phyloP scores from a whole-genome alignment of 2,888 invertebrate species.

The Meta bourneti region DNA sequence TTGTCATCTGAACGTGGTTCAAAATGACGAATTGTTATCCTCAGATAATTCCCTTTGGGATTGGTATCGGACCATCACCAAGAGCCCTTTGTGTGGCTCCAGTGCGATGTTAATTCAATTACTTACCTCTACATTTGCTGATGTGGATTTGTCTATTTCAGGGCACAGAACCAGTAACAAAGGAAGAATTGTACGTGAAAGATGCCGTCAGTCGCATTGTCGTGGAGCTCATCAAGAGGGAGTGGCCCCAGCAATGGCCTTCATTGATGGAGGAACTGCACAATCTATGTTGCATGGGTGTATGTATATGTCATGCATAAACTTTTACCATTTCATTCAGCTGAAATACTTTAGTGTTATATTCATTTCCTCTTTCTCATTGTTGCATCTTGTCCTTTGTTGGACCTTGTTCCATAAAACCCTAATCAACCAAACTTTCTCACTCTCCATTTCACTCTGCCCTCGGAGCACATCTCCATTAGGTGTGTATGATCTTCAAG shows the following conservation, averaged over 20 bases:
- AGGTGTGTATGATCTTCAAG: not conserved
- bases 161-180: constrained; percentile 85
- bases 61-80: no score
- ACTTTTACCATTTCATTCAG: not conserved
- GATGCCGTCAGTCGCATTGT: constrained; percentile 87
- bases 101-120: no score
- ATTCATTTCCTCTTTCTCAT: not conserved
- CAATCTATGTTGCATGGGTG: constrained; percentile 90
- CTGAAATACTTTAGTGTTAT: not conserved
- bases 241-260: constrained; percentile 99
- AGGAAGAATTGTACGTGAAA: constrained; percentile 79
- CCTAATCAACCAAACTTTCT: no score
- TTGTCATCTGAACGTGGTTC: no score
- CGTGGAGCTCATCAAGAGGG: constrained; percentile 97
- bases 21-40: no score
- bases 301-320: constrained; percentile 80
- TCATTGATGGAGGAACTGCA: constrained; percentile 90
- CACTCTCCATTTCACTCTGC: not conserved
- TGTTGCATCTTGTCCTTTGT: no score
- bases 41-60: no score
- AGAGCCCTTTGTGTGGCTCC: no score
- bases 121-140: not conserved
- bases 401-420: no score
- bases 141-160: constrained; percentile 78
- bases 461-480: no score